Percentiles rank a stretch among this genome's conserved stretches.
phyloP scores from a whole-genome alignment of 2,797 vertebrate species.

The Picus viridis region DNA sequence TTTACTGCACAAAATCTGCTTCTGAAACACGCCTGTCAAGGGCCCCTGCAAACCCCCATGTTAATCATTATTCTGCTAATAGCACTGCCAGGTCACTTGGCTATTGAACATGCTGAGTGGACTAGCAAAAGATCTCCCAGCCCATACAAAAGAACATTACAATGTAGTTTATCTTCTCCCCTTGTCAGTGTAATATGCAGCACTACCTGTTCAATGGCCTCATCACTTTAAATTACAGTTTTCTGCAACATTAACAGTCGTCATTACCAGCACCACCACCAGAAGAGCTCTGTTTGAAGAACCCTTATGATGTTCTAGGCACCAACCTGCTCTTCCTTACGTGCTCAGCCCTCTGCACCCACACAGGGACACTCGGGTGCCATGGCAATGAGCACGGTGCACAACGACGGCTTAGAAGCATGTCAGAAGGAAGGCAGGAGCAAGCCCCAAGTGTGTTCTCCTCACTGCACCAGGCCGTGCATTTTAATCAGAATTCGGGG shows the following conservation, averaged over 20 bases:
- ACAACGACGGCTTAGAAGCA: neutral
- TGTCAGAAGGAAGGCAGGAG: neutral
- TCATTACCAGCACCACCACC: constrained; percentile 21
- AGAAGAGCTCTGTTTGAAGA: neutral
- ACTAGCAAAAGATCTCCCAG: constrained; percentile 39
- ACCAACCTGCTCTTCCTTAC: neutral
- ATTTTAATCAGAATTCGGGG: constrained; percentile 40
- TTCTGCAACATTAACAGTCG: constrained; percentile 50
- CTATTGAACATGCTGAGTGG: constrained; percentile 20
- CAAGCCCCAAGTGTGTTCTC: neutral
- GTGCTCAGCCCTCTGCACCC: neutral
- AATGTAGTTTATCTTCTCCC: constrained; percentile 35
- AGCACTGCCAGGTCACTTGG: neutral
- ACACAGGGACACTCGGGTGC: neutral
- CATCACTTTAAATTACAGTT: constrained; percentile 47
- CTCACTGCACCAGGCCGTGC: neutral
- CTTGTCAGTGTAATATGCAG: constrained; percentile 23
- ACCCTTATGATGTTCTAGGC: neutral
- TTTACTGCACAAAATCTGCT: constrained; percentile 15
- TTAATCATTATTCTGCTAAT: constrained; percentile 39
- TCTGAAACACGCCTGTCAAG: neutral
- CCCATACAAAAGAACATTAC: constrained; percentile 24
- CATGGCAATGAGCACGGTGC: neutral
- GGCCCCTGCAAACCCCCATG: fast-evolving
- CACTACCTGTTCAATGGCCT: constrained; percentile 49